Evolutionary conservation across 2,888 invertebrate species (phyloP).

Genomic region (Lathronympha strigana): DNA sequence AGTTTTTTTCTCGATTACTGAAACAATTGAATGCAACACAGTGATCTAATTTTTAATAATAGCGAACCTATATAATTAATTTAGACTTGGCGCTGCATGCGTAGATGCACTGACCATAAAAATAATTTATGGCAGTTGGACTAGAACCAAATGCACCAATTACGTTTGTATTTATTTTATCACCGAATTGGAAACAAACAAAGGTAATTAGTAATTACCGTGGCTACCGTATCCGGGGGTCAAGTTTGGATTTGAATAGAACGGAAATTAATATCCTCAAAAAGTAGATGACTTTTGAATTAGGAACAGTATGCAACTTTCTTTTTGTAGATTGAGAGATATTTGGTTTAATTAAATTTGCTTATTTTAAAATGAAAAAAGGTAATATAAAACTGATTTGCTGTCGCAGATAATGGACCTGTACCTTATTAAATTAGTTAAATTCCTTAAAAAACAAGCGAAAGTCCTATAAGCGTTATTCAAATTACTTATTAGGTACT

Average conservation of each 20-base stretch:
- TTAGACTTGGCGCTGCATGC: conserved; percentile 52
- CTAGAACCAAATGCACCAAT: conserved; percentile 56
- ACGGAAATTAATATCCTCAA: background rate
- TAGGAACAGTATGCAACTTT: background rate
- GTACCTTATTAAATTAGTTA: too few relatives aligned
- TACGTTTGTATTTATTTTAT: conserved; percentile 46
- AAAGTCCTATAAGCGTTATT: too few relatives aligned
- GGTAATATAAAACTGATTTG: too few relatives aligned
- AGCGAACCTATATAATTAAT: conserved; percentile 47
- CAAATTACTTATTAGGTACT: too few relatives aligned
- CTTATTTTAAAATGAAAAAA: too few relatives aligned
- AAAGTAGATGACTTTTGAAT: background rate
- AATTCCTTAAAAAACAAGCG: too few relatives aligned
- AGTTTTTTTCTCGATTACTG: too few relatives aligned
- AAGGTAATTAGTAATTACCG: conserved; percentile 13
- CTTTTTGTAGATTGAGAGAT: too few relatives aligned
- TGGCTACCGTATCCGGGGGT: conserved; percentile 21
- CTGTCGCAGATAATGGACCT: too few relatives aligned
- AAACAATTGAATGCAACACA: too few relatives aligned
- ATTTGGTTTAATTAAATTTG: too few relatives aligned
- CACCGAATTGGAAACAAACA: conserved; percentile 45
- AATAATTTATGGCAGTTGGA: conserved; percentile 63
- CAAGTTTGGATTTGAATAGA: conserved; percentile 25
- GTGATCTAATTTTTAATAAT: background rate
- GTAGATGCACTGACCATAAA: conserved; percentile 52